Evolutionary conservation across 2,113 vertebrate species (phyloP), one percentile per base, ranked within the genome.

Genomic region (Tragelaphus imberbis): DNA sequence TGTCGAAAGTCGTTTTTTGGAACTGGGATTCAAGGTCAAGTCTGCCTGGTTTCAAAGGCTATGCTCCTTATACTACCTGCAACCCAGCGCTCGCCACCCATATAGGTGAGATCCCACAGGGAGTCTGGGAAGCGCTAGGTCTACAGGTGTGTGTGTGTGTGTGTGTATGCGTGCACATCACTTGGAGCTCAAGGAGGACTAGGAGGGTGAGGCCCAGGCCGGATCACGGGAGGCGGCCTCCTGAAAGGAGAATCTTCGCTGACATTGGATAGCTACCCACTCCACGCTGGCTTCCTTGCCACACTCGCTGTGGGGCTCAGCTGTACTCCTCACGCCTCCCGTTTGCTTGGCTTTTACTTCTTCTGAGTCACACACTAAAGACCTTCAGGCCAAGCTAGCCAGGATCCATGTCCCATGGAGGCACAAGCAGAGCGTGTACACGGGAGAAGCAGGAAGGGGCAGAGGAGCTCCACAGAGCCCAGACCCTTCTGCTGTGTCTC

Each of bases 1-100:
- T 55, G 9, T 71, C 85, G 56, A 27, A 92, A 71, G 85, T 92
- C 65, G 90, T 82, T 77, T 80, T 80, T 80, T 33, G 36, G 40
- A 96, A 33, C 21, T 88, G 65, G 88, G 65, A 71, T 36, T 90
- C 28, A 56, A 88, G 91, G 17, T 44, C 65, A 95, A 88, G 56
- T 55, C 30, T 80, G 16, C 33, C 49, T 84, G 36, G 53, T 44
- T 90, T 92, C 33, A 33, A 86, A 91, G n/a, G 68, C 61, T 3
- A 0, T 53, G 15, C 23, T 84, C 19, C 61, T 96, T 61, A 6
- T 1, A 30, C 47, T 65, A 17, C 14, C 23, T 15, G 82, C 15
- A 36, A 36, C 14, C 9, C 51, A 96, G 40, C 5, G 36, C 33
- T 87, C 5, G 21, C 16, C 33, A 40, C 15, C 27, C 44, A 40